Evolutionary conservation across 92 coral and sea anemone species (phyloP).

Genomic region (Heliopora coerulea): DNA sequence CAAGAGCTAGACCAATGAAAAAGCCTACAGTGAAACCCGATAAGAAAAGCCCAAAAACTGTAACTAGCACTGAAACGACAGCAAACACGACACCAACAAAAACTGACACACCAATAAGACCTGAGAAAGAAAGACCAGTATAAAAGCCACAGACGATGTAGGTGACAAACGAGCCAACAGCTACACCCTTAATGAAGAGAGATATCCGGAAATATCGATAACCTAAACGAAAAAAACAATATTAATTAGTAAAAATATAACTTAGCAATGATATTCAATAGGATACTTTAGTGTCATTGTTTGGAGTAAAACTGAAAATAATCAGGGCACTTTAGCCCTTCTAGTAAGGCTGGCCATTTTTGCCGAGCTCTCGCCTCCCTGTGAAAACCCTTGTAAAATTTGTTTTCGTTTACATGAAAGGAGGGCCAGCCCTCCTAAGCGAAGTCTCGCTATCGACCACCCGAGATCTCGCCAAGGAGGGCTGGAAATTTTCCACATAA

Average conservation of each 20-base stretch:
- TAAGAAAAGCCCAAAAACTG: slow-evolving; percentile 83
- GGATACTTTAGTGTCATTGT: too few relatives aligned
- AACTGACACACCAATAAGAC: slow-evolving; percentile 76
- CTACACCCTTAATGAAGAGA: slow-evolving; percentile 75
- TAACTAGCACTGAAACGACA: slow-evolving; percentile 79
- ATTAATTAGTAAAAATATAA: neutral
- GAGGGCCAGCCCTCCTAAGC: too few relatives aligned
- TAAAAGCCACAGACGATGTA: slow-evolving; percentile 73
- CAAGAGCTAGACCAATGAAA: slow-evolving; percentile 67
- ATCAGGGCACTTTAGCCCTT: too few relatives aligned
- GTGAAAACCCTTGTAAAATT: too few relatives aligned
- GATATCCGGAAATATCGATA: slow-evolving; percentile 84
- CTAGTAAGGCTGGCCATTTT: too few relatives aligned
- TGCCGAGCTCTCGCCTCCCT: too few relatives aligned
- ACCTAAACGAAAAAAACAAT: slow-evolving; percentile 58
- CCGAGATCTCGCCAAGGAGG: too few relatives aligned
- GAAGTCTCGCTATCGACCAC: too few relatives aligned
- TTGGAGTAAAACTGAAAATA: too few relatives aligned
- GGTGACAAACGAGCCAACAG: slow-evolving; percentile 86
- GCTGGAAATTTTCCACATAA: too few relatives aligned
- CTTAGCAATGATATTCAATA: too few relatives aligned
- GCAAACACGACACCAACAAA: slow-evolving; percentile 91
- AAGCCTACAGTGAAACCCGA: slow-evolving; percentile 92
- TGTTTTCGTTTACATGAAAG: too few relatives aligned
- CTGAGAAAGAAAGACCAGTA: slow-evolving; percentile 71